Percentiles rank a stretch among this genome's conserved stretches.
Evolutionary conservation across 2,888 invertebrate genomes (phyloP).

Genomic region (Volucella inflata): DNA sequence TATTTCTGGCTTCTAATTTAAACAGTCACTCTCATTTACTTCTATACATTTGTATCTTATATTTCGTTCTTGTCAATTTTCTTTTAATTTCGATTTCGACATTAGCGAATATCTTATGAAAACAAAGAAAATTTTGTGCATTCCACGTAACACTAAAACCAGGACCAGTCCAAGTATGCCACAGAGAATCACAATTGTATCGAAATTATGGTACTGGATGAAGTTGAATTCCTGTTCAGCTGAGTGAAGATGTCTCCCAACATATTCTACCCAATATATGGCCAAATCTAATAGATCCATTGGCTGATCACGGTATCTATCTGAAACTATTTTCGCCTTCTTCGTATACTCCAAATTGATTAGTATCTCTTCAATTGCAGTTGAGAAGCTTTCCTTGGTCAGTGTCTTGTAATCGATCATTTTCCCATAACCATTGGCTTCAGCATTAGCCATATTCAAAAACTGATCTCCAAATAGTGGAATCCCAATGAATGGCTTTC

Average conservation of each 20-base stretch:
- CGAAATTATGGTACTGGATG: conserved; percentile 79
- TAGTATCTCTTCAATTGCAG: conserved; percentile 77
- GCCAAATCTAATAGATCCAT: conserved; percentile 79
- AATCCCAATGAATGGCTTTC: conserved; percentile 84
- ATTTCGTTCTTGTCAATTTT: too few relatives aligned
- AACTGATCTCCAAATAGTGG: conserved; percentile 85
- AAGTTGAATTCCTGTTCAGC: conserved; percentile 80
- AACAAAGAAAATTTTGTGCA: too few relatives aligned
- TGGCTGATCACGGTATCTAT: conserved; percentile 81
- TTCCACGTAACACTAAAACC: not conserved
- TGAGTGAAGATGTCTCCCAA: conserved; percentile 80
- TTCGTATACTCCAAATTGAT: conserved; percentile 76
- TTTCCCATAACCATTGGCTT: conserved; percentile 82
- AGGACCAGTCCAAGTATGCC: conserved; percentile 47
- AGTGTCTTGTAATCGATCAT: conserved; percentile 80
- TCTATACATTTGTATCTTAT: too few relatives aligned
- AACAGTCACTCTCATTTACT: too few relatives aligned
- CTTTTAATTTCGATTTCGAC: too few relatives aligned
- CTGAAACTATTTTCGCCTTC: conserved; percentile 77
- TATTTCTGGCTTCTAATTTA: too few relatives aligned
- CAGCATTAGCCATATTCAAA: conserved; percentile 84
- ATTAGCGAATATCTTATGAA: too few relatives aligned
- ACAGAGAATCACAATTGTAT: conserved; percentile 78
- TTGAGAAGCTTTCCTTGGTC: conserved; percentile 78
- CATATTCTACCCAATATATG: conserved; percentile 82